These are phyloP conservation scores for Meriones unguiculatus DNA, from an alignment of 2,113 vertebrate species.

Conservation along the genomic window DNA sequence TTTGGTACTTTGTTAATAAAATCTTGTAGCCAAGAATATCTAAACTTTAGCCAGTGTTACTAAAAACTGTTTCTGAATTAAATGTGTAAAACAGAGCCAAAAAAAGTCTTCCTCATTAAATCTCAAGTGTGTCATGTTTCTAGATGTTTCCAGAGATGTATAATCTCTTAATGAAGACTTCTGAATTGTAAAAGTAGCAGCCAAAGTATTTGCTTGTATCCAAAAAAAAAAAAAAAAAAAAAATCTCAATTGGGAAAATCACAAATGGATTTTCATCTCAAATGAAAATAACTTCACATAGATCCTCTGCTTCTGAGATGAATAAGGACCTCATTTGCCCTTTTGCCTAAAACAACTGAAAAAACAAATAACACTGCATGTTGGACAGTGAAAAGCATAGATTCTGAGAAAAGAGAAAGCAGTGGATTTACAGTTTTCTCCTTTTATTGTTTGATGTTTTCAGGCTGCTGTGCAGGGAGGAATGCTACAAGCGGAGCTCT, in stretches of 20 bases:
- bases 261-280: not conserved
- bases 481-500: not conserved
- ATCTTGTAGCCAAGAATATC: not conserved
- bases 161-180: not conserved
- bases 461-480: not conserved
- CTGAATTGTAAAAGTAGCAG: not conserved
- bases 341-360: not conserved
- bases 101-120: not conserved
- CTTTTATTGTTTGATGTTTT: not conserved
- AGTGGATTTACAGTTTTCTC: not conserved
- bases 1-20: not conserved
- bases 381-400: not conserved
- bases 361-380: not conserved
- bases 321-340: not conserved
- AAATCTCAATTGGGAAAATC: not conserved
- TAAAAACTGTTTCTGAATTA: not conserved
- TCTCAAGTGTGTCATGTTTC: not conserved
- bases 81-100: not conserved
- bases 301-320: not conserved
- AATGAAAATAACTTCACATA: not conserved
- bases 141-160: not conserved
- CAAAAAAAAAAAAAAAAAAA: no score
- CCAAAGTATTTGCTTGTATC: not conserved
- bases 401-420: not conserved
- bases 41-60: not conserved